Percentiles rank a stretch among this genome's conserved stretches.
Conservation (phyloP, 1,140 invertebrate genomes). For the Camponotus floridanus region DNA sequence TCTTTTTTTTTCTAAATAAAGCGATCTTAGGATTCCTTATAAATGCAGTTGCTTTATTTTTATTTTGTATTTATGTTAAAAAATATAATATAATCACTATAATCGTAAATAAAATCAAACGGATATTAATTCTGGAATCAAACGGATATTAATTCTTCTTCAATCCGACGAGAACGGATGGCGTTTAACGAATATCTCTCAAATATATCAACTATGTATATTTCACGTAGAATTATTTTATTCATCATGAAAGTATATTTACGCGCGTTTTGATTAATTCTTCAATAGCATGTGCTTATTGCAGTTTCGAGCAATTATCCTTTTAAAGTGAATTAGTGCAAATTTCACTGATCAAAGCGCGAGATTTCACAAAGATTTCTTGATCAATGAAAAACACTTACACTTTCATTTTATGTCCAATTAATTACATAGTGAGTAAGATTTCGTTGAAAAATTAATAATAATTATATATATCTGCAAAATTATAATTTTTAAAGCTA, state of each 20-base stretch:
- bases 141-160: background rate
- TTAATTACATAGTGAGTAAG: too few species aligned
- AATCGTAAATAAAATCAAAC: background rate
- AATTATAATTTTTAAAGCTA: too few species aligned
- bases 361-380: too few species aligned
- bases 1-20: background rate
- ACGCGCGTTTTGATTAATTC: background rate
- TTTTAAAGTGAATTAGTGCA: too few species aligned
- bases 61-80: background rate
- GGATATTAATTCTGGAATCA: background rate
- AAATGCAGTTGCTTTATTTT: background rate
- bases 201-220: background rate
- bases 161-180: background rate
- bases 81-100: background rate
- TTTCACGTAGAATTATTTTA: background rate
- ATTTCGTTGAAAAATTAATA: too few species aligned
- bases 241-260: background rate
- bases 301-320: background rate
- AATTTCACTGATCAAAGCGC: too few species aligned
- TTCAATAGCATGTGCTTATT: constrained; percentile 4
- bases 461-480: too few species aligned
- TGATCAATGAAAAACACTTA: too few species aligned
- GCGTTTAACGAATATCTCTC: background rate
- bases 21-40: background rate
- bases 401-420: too few species aligned